phyloP scores from a whole-genome alignment of 2,113 vertebrate genomes.

The Ochotona curzoniae region DNA sequence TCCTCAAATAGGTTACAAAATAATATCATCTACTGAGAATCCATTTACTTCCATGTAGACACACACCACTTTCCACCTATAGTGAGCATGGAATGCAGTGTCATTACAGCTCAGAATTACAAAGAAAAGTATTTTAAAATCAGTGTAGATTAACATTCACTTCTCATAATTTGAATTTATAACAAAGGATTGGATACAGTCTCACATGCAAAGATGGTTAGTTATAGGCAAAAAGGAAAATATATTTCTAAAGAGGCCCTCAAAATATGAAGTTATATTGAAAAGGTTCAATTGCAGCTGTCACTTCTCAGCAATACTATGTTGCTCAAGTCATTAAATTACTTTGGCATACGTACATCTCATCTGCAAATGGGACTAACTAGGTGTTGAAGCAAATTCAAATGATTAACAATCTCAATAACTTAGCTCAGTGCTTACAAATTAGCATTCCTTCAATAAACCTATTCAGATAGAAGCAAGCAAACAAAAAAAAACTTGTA shows the following conservation, averaged over 20 bases:
- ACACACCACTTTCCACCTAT: no score
- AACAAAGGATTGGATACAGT: background rate
- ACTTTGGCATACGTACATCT: background rate
- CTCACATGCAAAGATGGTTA: background rate
- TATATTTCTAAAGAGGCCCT: background rate
- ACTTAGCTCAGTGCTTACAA: background rate
- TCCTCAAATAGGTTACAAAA: background rate
- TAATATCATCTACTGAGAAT: background rate
- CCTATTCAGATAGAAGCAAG: background rate
- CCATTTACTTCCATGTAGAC: background rate
- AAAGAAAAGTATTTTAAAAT: background rate
- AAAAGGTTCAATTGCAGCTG: background rate
- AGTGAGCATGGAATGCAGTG: background rate
- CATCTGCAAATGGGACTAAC: background rate
- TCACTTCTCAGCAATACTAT: background rate
- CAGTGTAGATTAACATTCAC: background rate
- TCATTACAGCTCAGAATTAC: background rate
- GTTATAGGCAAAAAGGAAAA: background rate
- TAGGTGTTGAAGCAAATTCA: background rate
- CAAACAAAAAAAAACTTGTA: background rate
- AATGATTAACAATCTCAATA: background rate
- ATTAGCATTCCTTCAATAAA: background rate
- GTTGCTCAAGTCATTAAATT: constrained; percentile 4
- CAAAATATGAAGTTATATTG: background rate
- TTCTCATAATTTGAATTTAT: background rate